These are phyloP conservation scores for Trididemnum nubilum DNA, from an alignment of 23 tunicate species.

Conservation along the genomic window DNA sequence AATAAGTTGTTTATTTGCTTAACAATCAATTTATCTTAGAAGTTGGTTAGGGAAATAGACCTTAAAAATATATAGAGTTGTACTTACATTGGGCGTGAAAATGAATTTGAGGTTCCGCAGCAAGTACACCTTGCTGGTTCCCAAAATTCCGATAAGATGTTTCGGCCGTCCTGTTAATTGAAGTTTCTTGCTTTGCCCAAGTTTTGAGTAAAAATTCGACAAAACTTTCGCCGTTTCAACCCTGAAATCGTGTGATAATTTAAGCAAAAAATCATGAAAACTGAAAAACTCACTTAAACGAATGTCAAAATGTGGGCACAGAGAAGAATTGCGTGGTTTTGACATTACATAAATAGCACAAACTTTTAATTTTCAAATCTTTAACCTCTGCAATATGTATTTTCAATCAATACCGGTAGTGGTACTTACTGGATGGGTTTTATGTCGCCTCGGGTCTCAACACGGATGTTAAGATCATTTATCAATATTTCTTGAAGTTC, in stretches of 20 bases:
- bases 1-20: no score
- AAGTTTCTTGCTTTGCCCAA: constrained; percentile 69
- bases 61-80: no score
- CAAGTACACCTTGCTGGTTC: constrained; percentile 83
- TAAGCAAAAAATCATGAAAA: not conserved
- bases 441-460: constrained; percentile 54
- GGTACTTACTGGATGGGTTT: constrained; percentile 66
- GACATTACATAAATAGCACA: no score
- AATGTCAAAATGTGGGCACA: not conserved
- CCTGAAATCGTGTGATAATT: constrained; percentile 8
- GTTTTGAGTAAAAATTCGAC: constrained; percentile 57
- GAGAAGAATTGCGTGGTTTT: not conserved
- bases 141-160: constrained; percentile 75
- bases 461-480: constrained; percentile 25
- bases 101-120: constrained; percentile 50
- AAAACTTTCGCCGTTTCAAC: constrained; percentile 69
- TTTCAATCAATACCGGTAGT: no score
- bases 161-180: constrained; percentile 77
- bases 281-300: not conserved
- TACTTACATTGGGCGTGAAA: constrained; percentile 74
- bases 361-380: not conserved
- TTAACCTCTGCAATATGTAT: no score
- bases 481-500: constrained; percentile 44
- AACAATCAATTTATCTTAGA: no score
- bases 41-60: no score